These are phyloP conservation scores for Leptinotarsa defecta DNA, from an alignment of 1,140 invertebrate species.

Conservation along the genomic window DNA sequence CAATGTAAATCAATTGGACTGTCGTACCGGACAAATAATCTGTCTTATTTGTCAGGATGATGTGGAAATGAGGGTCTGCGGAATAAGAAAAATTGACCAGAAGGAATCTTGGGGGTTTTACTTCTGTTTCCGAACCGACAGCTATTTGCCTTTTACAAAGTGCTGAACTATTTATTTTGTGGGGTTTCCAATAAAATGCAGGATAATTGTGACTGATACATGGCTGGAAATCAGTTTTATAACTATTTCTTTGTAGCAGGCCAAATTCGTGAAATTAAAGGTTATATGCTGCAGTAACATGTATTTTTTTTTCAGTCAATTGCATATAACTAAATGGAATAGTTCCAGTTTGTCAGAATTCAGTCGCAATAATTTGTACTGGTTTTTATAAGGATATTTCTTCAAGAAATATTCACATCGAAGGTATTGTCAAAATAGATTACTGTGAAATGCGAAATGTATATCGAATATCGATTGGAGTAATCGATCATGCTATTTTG, in stretches of 20 bases:
- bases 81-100: constrained; percentile 45
- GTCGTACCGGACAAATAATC: constrained; percentile 47
- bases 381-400: too few relatives aligned
- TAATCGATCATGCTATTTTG: too few relatives aligned
- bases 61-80: constrained; percentile 47
- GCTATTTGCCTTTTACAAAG: constrained; percentile 27
- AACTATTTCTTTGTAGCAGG: background rate
- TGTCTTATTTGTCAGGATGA: constrained; percentile 49
- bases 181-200: constrained; percentile 1
- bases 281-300: too few relatives aligned
- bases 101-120: constrained; percentile 26
- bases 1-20: constrained; percentile 51
- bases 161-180: constrained; percentile 24
- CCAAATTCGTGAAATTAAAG: background rate
- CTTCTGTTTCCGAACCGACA: constrained; percentile 27
- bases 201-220: too few relatives aligned
- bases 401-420: too few relatives aligned
- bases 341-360: too few relatives aligned
- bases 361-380: too few relatives aligned
- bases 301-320: too few relatives aligned
- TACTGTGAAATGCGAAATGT: too few relatives aligned
- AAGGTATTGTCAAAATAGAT: too few relatives aligned
- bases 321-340: too few relatives aligned
- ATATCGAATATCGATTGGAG: too few relatives aligned
- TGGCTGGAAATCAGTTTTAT: background rate